Percentiles rank a stretch among this genome's conserved stretches.
phyloP scores from a whole-genome alignment of 1,140 invertebrate species.

The Parasteatoda tepidariorum region DNA sequence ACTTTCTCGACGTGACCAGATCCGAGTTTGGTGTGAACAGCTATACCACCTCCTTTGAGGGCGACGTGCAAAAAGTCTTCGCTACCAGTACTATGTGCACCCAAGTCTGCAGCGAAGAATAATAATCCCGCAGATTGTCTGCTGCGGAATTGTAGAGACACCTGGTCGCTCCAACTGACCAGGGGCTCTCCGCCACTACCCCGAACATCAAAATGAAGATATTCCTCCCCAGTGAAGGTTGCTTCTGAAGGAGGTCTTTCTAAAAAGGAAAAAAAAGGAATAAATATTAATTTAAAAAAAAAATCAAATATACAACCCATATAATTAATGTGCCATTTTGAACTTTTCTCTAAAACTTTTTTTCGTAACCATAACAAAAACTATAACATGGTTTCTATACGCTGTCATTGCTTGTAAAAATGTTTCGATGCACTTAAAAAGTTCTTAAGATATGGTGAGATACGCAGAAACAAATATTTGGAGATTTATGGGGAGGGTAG shows the following conservation, averaged over 20 bases:
- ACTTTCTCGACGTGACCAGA: conserved; percentile 87
- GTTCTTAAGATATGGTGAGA: too few relatives aligned
- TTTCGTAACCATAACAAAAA: too few relatives aligned
- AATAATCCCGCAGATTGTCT: conserved; percentile 88
- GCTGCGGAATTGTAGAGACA: conserved; percentile 92
- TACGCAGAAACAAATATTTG: too few relatives aligned
- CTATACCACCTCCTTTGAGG: conserved; percentile 88
- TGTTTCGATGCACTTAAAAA: too few relatives aligned
- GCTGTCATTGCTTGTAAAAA: too few relatives aligned
- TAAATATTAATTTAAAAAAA: too few relatives aligned
- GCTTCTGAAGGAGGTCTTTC: conserved; percentile 93
- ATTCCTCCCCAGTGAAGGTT: conserved; percentile 91
- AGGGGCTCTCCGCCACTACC: conserved; percentile 80
- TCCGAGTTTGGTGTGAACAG: conserved; percentile 90
- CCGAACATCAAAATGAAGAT: conserved; percentile 89
- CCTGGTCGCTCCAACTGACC: conserved; percentile 87
- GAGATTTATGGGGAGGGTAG: too few relatives aligned
- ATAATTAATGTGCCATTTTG: too few relatives aligned
- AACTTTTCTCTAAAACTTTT: too few relatives aligned
- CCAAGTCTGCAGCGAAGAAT: conserved; percentile 75
- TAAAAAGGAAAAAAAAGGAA: conserved; percentile 75
- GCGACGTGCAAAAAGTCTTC: conserved; percentile 91
- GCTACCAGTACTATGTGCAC: conserved; percentile 76
- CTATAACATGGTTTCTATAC: too few relatives aligned
- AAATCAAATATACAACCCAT: too few relatives aligned